These are phyloP conservation scores for Dasypogon diadema DNA, from an alignment of 2,888 invertebrate genomes.

Conservation along the genomic window DNA sequence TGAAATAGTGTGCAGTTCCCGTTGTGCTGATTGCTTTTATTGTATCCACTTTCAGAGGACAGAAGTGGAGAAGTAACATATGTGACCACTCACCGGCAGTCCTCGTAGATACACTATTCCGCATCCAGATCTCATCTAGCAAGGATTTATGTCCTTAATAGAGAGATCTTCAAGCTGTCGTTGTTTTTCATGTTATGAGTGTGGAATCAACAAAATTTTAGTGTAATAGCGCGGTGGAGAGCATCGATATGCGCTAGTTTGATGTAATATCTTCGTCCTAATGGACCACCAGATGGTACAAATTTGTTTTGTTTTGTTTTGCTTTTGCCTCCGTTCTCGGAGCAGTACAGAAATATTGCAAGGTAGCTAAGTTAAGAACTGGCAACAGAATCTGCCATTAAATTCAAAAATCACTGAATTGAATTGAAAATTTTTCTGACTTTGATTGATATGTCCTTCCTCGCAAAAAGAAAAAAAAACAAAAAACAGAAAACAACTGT, in stretches of 20 bases:
- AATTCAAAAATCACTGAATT: background rate
- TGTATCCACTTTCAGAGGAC: slow-evolving; percentile 39
- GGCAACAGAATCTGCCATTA: background rate
- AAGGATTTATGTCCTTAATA: slow-evolving; percentile 49
- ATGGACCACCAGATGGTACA: slow-evolving; percentile 49
- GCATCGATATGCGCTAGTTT: slow-evolving; percentile 46
- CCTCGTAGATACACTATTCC: slow-evolving; percentile 29
- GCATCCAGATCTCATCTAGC: slow-evolving; percentile 48
- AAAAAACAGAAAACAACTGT: background rate
- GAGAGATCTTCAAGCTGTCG: slow-evolving; percentile 48
- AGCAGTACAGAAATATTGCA: slow-evolving; percentile 17
- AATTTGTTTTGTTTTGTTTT: slow-evolving; percentile 45
- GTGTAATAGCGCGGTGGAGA: slow-evolving; percentile 49
- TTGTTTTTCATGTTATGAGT: slow-evolving; percentile 40
- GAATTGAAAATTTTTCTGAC: background rate
- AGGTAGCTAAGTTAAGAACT: slow-evolving; percentile 2
- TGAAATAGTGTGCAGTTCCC: slow-evolving; percentile 49
- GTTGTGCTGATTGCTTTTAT: slow-evolving; percentile 52
- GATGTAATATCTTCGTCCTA: slow-evolving; percentile 39
- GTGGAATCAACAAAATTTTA: slow-evolving; percentile 56
- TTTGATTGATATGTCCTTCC: slow-evolving; percentile 21
- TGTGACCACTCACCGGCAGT: slow-evolving; percentile 39
- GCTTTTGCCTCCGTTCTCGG: background rate
- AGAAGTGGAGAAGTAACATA: slow-evolving; percentile 25
- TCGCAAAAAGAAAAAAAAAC: background rate